Evolutionary conservation across 2,888 invertebrate species (phyloP), one percentile per base, ranked within the genome.

Genomic region (Eledone cirrhosa): DNA sequence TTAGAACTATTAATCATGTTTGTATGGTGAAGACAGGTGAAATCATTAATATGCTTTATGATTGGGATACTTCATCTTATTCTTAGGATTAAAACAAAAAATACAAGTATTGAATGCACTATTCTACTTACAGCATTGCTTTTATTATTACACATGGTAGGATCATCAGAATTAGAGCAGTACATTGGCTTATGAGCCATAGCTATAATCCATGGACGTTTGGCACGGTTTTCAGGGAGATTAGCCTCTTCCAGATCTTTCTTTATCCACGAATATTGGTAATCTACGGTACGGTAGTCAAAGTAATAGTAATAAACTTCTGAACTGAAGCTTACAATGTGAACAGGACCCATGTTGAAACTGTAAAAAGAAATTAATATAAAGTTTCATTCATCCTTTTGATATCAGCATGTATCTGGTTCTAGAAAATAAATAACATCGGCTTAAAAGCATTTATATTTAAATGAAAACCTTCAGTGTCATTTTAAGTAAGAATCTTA

Each of bases 251-350:
- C 91, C 72, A 97, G 92, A 89, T 97, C 97, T n/a, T 93, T 90
- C 83, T 94, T 93, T 5, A 98, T 92, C 97, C 97, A 97, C 77
- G 94, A 92, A 87, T 94, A 87, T 81, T 88, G 88, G 41, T 83
- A 81, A 14, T 80, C 77, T 33, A 85, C 85, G 80, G 94, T 94
- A 0, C 97, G 97, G 88, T 95, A 97, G 86, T 95, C 93, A 67
- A 95, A 92, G 91, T 94, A 98, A 90, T 94, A 97, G 91, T 97
- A 99, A 91, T 98, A 99, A 63, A 84, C 94, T 92, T 98, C 98
- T 0, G 98, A 97, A 81, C 96, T 95, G 86, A 98, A 94, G 48
- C 94, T 94, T 78, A 98, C 93, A 86, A 98, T 94, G 67, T 88
- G 90, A 22, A 85, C 84, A 0, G 88, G 88, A 2, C 89, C 89